A percentile compares a stretch with the other conserved stretches of the same genome.
phyloP scores from a whole-genome alignment of 2,888 invertebrate species.

The Tachystola acroxantha region DNA sequence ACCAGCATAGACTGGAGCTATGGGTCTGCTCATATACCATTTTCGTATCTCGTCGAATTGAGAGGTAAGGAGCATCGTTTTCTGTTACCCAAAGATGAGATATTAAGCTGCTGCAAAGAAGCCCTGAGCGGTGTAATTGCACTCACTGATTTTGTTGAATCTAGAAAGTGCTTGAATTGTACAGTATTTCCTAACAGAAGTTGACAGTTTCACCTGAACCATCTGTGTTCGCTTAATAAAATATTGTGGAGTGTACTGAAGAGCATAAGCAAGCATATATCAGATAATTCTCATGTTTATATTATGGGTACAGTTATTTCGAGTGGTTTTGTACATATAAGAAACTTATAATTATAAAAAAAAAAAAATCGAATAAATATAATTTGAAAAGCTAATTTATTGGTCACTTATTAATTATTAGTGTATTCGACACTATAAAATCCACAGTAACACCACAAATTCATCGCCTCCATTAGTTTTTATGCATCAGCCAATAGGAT shows the following conservation, averaged over 20 bases:
- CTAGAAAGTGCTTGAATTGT: slow-evolving; percentile 47
- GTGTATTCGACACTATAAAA: slow-evolving; percentile 3
- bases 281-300: no score
- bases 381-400: slow-evolving; percentile 3
- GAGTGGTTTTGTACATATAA: no score
- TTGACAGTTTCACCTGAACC: neutral
- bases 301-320: no score
- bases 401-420: slow-evolving; percentile 3
- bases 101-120: slow-evolving; percentile 54
- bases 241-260: no score
- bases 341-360: no score
- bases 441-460: neutral
- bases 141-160: slow-evolving; percentile 49
- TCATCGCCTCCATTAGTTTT: neutral
- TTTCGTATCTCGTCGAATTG: slow-evolving; percentile 60
- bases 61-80: slow-evolving; percentile 57
- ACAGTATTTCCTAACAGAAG: slow-evolving; percentile 16
- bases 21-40: slow-evolving; percentile 60
- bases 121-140: slow-evolving; percentile 46
- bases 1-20: slow-evolving; percentile 73
- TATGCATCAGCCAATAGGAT: slow-evolving; percentile 12
- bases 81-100: slow-evolving; percentile 50
- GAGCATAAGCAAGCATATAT: no score
- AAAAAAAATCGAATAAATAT: neutral
- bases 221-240: neutral